These are phyloP conservation scores for Drosophila bunnanda DNA, from an alignment of 2,888 invertebrate genomes.

Conservation along the genomic window DNA sequence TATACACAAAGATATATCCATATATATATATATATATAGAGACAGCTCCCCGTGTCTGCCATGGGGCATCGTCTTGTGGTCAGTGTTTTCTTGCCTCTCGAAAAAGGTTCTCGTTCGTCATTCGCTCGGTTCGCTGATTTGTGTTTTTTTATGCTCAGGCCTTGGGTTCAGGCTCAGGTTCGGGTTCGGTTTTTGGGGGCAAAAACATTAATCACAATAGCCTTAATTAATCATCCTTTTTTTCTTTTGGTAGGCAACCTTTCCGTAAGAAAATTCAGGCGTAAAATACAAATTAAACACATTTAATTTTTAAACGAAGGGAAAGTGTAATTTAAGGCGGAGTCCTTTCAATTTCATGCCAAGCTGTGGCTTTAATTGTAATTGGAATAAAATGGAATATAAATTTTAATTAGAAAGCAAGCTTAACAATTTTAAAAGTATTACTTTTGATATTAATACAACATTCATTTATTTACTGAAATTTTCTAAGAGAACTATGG, in stretches of 20 bases:
- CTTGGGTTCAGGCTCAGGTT: slow-evolving; percentile 13
- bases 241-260: slow-evolving; percentile 15
- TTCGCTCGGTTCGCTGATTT: slow-evolving; percentile 36
- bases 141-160: slow-evolving; percentile 32
- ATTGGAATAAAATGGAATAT: not conserved
- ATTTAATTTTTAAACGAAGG: slow-evolving; percentile 14
- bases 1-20: slow-evolving; percentile 5
- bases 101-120: slow-evolving; percentile 33
- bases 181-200: slow-evolving; percentile 1
- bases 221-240: slow-evolving; percentile 65
- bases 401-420: not conserved
- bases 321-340: slow-evolving; percentile 10
- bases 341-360: slow-evolving; percentile 4
- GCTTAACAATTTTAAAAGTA: not conserved
- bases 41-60: not conserved
- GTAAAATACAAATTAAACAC: slow-evolving; percentile 45
- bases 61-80: slow-evolving; percentile 39
- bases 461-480: not conserved
- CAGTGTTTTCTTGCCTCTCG: slow-evolving; percentile 45
- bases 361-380: not conserved
- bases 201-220: slow-evolving; percentile 59
- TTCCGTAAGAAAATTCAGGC: slow-evolving; percentile 30
- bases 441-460: not conserved
- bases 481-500: not conserved
- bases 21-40: not conserved